Evolutionary conservation across 92 coral and sea anemone species (phyloP).

Genomic region (Epizoanthus rinbou): DNA sequence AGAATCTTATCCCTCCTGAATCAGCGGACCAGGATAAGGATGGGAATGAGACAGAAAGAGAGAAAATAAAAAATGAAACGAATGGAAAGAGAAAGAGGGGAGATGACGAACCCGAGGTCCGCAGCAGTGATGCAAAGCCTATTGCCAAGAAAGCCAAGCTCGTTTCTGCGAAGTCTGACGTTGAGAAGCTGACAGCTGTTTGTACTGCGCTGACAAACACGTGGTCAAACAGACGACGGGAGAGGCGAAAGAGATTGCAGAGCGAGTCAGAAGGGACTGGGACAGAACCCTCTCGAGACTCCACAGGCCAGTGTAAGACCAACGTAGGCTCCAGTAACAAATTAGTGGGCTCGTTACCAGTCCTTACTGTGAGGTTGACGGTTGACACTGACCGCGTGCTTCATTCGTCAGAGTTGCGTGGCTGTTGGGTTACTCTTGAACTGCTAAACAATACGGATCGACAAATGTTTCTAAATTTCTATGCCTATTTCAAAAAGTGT

Average conservation of each 20-base stretch:
- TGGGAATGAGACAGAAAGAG: not conserved
- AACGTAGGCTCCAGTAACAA: not conserved
- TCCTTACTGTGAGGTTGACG: conserved; percentile 56
- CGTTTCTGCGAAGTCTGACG: not conserved
- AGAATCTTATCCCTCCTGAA: too few relatives aligned
- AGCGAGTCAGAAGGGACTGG: conserved; percentile 17
- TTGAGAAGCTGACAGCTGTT: conserved; percentile 29
- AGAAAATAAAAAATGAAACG: not conserved
- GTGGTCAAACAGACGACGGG: conserved; percentile 80
- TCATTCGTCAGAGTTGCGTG: not conserved
- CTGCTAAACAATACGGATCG: conserved; percentile 53
- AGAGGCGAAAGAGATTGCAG: conserved; percentile 54
- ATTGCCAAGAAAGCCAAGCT: conserved; percentile 19
- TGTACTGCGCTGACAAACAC: conserved; percentile 79
- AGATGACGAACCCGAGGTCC: not conserved
- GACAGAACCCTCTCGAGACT: not conserved
- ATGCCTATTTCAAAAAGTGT: conserved; percentile 81
- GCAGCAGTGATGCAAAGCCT: not conserved
- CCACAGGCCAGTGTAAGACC: not conserved
- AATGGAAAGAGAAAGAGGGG: conserved; percentile 25
- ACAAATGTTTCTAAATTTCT: conserved; percentile 80
- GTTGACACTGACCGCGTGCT: conserved; percentile 33
- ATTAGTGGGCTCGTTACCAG: conserved; percentile 27
- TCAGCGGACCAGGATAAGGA: not conserved
- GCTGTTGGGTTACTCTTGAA: conserved; percentile 65